A percentile compares a stretch with the other conserved stretches of the same genome.
phyloP scores from a whole-genome alignment of 1,140 invertebrate species.

The Brachionus paranguensis region DNA sequence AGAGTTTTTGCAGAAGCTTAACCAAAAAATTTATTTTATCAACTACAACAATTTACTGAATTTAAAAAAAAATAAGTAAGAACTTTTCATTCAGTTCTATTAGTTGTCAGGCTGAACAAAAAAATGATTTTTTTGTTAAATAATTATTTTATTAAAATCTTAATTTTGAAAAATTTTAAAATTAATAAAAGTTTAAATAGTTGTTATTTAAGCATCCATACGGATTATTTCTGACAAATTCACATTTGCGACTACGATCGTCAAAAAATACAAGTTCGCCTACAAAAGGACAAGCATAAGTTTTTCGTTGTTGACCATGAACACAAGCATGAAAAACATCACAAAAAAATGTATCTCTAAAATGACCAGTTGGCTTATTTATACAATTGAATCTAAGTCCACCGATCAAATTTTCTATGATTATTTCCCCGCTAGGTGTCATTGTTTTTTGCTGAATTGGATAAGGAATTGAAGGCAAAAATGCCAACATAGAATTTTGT shows the following conservation, averaged over 20 bases:
- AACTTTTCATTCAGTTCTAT: neutral
- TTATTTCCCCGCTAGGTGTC: neutral
- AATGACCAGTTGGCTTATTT: neutral
- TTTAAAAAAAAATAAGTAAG: no score
- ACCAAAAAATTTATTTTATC: no score
- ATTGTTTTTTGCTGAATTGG: neutral
- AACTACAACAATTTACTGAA: no score
- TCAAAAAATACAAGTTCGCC: neutral
- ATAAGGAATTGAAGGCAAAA: neutral
- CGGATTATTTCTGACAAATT: neutral
- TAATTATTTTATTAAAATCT: no score
- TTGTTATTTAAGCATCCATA: neutral
- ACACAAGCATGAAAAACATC: neutral
- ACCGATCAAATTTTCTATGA: neutral
- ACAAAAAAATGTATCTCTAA: neutral
- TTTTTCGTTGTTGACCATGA: neutral
- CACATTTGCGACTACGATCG: neutral
- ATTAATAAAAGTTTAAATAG: neutral
- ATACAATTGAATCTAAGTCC: neutral
- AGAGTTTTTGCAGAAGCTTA: no score
- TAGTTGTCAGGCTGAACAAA: neutral
- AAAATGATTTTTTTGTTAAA: no score
- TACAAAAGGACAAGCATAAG: neutral
- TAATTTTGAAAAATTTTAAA: neutral
- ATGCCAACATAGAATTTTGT: neutral